Evolutionary conservation across 2,113 vertebrate species (phyloP).

Genomic region (Pavo muticus): DNA sequence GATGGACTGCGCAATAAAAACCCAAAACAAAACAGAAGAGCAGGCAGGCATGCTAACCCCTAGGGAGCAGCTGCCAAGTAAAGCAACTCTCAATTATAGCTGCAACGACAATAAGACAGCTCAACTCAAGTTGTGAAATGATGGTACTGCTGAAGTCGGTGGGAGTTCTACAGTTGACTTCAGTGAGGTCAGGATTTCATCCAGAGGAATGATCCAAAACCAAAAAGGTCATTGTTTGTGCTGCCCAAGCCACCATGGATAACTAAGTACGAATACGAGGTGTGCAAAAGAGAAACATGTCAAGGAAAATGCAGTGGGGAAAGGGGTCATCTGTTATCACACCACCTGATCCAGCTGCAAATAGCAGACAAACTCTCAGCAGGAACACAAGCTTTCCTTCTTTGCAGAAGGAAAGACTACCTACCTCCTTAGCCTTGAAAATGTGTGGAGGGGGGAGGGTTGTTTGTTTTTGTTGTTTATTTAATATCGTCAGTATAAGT

Average conservation of each 20-base stretch:
- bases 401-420: neutral
- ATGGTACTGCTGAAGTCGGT: slow-evolving; percentile 29
- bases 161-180: neutral
- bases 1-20: neutral
- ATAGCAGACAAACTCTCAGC: neutral
- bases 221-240: neutral
- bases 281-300: neutral
- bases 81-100: slow-evolving; percentile 55
- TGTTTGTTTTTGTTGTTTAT: neutral
- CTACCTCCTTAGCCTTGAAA: neutral
- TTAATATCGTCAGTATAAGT: neutral
- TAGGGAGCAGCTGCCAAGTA: neutral
- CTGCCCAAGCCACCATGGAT: neutral
- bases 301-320: neutral
- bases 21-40: slow-evolving; percentile 16
- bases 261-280: neutral
- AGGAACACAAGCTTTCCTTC: neutral
- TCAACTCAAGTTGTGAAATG: slow-evolving; percentile 12
- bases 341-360: neutral
- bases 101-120: neutral
- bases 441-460: neutral
- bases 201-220: neutral
- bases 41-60: slow-evolving; percentile 9
- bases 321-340: neutral
- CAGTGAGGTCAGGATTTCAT: slow-evolving; percentile 26